phyloP scores from a whole-genome alignment of 2,797 vertebrate species.

The Sebastolobus alascanus region DNA sequence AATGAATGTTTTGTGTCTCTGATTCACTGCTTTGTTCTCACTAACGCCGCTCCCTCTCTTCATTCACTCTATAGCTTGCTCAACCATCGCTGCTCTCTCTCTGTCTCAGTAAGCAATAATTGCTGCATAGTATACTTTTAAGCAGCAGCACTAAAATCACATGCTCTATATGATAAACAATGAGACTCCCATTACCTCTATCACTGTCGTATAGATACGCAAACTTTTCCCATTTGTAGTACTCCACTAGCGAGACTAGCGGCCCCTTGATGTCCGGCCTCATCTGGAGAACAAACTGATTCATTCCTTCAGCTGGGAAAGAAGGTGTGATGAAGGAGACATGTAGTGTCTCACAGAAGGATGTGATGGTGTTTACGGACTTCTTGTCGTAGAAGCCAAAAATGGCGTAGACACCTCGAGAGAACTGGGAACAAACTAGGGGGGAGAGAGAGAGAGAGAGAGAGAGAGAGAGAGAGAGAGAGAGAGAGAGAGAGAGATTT shows the following conservation, averaged over 20 bases:
- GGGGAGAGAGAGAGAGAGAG: not conserved
- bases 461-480: not conserved
- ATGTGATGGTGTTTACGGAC: slow-evolving; percentile 98
- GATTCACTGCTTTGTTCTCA: too few relatives aligned
- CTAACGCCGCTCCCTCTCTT: too few relatives aligned
- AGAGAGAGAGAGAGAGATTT: not conserved
- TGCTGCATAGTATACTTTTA: not conserved
- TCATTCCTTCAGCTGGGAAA: slow-evolving; percentile 96
- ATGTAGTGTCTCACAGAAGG: slow-evolving; percentile 97
- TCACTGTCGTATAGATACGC: slow-evolving; percentile 98
- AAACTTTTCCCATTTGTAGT: slow-evolving; percentile 98
- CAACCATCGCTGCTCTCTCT: too few relatives aligned
- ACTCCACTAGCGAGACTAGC: slow-evolving; percentile 96
- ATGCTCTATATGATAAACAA: not conserved
- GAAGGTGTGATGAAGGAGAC: slow-evolving; percentile 99
- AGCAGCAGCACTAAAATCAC: not conserved
- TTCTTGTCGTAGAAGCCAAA: slow-evolving; percentile 99
- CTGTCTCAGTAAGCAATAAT: too few relatives aligned
- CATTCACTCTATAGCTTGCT: too few relatives aligned
- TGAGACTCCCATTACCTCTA: slow-evolving; percentile 86
- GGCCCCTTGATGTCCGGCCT: slow-evolving; percentile 98
- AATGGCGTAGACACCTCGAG: slow-evolving; percentile 97
- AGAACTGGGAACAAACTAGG: slow-evolving; percentile 98
- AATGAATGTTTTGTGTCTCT: too few relatives aligned
- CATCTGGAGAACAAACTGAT: slow-evolving; percentile 99